phyloP scores from a whole-genome alignment of 2,797 vertebrate species.

The Melanotaenia trifasciata region DNA sequence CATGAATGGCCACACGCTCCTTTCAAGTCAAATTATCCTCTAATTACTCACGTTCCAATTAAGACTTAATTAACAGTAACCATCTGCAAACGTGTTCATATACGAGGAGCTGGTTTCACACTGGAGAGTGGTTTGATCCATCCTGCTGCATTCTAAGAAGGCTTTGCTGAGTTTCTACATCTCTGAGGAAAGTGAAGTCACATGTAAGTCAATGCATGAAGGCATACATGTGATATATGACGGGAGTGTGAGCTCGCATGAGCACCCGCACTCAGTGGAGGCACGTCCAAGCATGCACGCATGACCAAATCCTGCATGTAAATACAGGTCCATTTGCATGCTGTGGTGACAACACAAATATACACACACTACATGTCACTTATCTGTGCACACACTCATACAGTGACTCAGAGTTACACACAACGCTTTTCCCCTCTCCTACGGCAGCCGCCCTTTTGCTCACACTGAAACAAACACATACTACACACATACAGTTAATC shows the following conservation, averaged over 20 bases:
- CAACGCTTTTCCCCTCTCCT: conserved; percentile 25
- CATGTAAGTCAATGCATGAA: conserved; percentile 50
- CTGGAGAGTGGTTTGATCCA: conserved; percentile 43
- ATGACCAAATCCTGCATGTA: conserved; percentile 56
- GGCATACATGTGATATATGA: conserved; percentile 58
- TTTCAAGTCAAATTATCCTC: conserved; percentile 79
- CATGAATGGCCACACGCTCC: conserved; percentile 59
- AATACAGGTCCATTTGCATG: conserved; percentile 63
- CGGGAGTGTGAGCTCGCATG: conserved; percentile 37
- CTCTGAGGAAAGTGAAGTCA: conserved; percentile 41
- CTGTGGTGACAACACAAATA: conserved; percentile 47
- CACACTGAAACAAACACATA: conserved; percentile 68
- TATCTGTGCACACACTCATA: conserved; percentile 24
- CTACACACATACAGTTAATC: conserved; percentile 82
- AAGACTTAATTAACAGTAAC: conserved; percentile 80
- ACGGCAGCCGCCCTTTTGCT: conserved; percentile 38
- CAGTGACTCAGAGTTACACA: conserved; percentile 26
- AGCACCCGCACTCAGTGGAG: conserved; percentile 27
- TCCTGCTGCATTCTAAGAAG: conserved; percentile 62
- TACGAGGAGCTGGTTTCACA: conserved; percentile 39
- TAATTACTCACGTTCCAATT: conserved; percentile 83
- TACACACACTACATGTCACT: conserved; percentile 37
- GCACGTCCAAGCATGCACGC: conserved; percentile 41
- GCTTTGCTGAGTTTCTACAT: conserved; percentile 36
- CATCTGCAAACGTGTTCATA: conserved; percentile 72